phyloP scores from a whole-genome alignment of 2,113 vertebrate genomes.

The Salvelinus alpinus region DNA sequence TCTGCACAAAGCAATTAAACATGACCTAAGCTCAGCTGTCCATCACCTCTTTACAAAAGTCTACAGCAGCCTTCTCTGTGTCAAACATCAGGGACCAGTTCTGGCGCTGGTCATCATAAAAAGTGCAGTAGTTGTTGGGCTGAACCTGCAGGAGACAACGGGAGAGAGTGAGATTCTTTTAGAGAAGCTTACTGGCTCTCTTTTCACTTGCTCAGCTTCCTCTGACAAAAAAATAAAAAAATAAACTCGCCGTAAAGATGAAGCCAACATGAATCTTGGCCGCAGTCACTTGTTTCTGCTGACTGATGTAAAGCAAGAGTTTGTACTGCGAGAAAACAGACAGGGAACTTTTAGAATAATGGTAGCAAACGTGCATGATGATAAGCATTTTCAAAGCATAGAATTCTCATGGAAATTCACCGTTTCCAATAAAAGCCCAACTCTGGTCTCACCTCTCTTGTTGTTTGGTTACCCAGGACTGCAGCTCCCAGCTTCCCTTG shows the following conservation, averaged over 20 bases:
- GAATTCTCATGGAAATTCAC: too few species aligned
- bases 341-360: not conserved
- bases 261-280: conserved; percentile 87
- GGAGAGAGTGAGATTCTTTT: not conserved
- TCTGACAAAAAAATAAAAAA: not conserved
- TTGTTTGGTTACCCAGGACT: conserved; percentile 83
- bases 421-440: not conserved
- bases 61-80: conserved; percentile 80
- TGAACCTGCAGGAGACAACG: conserved; percentile 77
- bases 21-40: too few species aligned
- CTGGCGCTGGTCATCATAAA: conserved; percentile 95
- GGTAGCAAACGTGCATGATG: not conserved
- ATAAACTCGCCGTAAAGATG: conserved; percentile 86
- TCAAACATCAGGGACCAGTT: conserved; percentile 99
- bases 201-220: not conserved
- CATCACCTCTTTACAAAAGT: conserved; percentile 91
- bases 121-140: conserved; percentile 89
- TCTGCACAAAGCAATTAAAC: not conserved
- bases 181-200: too few species aligned
- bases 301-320: conserved; percentile 90
- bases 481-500: conserved; percentile 96
- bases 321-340: conserved; percentile 79
- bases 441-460: conserved; percentile 81
- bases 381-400: not conserved
- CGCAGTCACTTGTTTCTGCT: conserved; percentile 86